Conservation (phyloP, 2,888 invertebrate species). For the Augochlorella aurata region DNA sequence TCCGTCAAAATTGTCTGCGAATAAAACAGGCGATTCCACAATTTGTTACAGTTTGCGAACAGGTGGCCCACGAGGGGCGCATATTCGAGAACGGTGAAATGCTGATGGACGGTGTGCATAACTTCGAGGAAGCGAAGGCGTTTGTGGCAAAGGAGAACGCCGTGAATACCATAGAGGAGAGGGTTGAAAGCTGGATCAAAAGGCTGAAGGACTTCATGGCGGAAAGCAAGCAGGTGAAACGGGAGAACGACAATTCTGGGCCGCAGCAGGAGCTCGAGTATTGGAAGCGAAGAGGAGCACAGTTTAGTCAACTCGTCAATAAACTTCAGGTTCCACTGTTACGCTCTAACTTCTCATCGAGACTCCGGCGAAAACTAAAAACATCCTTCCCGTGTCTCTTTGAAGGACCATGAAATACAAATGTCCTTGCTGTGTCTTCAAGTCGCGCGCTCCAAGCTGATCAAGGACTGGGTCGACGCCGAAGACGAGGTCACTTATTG, state of each 20-base stretch:
- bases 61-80: constrained; percentile 90
- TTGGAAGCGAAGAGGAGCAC: constrained; percentile 97
- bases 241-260: constrained; percentile 95
- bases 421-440: constrained; percentile 90
- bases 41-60: constrained; percentile 87
- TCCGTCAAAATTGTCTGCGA: not conserved
- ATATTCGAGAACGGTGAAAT: constrained; percentile 89
- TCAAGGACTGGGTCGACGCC: constrained; percentile 91
- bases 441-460: constrained; percentile 89
- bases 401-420: constrained; percentile 88
- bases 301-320: constrained; percentile 93
- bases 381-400: not conserved
- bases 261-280: constrained; percentile 97
- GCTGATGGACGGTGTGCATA: constrained; percentile 85
- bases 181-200: constrained; percentile 91
- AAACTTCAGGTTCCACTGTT: constrained; percentile 85
- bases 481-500: constrained; percentile 96
- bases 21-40: too few species aligned
- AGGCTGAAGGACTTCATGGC: constrained; percentile 90
- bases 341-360: too few species aligned
- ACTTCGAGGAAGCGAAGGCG: constrained; percentile 87
- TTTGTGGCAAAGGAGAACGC: constrained; percentile 86
- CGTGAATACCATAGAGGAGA: constrained; percentile 85
- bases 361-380: not conserved
- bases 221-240: constrained; percentile 94